These are phyloP conservation scores for Sphyrna mokarran DNA, from an alignment of 2,113 vertebrate species.

Conservation along the genomic window DNA sequence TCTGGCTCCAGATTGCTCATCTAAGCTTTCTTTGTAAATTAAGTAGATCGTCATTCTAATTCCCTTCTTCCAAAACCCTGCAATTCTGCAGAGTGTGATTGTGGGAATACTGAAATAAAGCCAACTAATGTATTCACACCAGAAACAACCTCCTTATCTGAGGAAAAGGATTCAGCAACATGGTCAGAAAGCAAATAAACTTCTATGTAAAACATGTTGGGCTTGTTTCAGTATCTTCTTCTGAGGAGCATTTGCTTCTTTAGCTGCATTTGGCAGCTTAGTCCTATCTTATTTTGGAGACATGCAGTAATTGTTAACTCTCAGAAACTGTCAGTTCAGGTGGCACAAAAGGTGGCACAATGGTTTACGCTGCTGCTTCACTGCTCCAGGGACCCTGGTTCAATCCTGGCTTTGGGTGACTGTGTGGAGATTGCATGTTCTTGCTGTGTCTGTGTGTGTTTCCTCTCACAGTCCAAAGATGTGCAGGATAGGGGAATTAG, in stretches of 20 bases:
- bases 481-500: too few relatives aligned
- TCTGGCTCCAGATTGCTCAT: neutral
- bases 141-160: neutral
- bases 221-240: neutral
- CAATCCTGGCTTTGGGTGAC: too few relatives aligned
- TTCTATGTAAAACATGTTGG: neutral
- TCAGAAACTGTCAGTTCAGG: neutral
- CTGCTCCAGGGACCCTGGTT: too few relatives aligned
- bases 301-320: neutral
- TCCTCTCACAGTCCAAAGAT: too few relatives aligned
- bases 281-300: neutral
- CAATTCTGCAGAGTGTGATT: neutral
- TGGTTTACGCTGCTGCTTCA: too few relatives aligned
- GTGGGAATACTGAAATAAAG: neutral
- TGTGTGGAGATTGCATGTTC: too few relatives aligned
- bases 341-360: too few relatives aligned
- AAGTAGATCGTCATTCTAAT: neutral
- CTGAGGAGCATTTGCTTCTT: neutral
- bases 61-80: neutral
- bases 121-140: neutral
- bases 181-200: neutral
- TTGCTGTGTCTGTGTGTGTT: too few relatives aligned
- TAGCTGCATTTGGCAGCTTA: neutral
- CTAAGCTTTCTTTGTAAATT: neutral
- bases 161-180: neutral